A percentile compares a stretch with the other conserved stretches of the same genome.
Conservation (phyloP, 2,888 invertebrate species). For the Callyntrura sp. region DNA sequence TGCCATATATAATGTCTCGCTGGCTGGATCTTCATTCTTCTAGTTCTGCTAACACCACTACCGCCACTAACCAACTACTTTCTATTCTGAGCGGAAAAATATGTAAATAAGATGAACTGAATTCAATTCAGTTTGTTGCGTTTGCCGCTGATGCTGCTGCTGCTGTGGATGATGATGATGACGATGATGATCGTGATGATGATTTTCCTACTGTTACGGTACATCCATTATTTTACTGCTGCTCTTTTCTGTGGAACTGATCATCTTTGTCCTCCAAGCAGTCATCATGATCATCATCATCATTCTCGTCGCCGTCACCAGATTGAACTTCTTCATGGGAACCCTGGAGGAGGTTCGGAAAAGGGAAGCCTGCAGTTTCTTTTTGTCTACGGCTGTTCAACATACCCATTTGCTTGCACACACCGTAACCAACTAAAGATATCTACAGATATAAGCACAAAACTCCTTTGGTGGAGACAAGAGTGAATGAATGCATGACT, state of each 20-base stretch:
- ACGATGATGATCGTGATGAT: constrained; percentile 20
- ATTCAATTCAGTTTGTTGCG: constrained; percentile 68
- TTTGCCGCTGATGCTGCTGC: constrained; percentile 49
- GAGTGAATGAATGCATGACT: constrained; percentile 63
- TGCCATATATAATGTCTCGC: constrained; percentile 41
- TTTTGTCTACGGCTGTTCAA: not conserved
- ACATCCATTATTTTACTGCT: constrained; percentile 54
- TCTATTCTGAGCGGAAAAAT: constrained; percentile 74
- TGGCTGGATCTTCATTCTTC: not conserved
- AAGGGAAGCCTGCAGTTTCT: constrained; percentile 38
- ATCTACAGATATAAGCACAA: not conserved
- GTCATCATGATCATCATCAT: constrained; percentile 23
- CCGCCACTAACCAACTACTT: constrained; percentile 59
- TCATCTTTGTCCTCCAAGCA: constrained; percentile 15
- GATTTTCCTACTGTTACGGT: constrained; percentile 39
- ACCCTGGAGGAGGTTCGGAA: constrained; percentile 36
- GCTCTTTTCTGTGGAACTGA: constrained; percentile 42
- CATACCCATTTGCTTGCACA: constrained; percentile 1
- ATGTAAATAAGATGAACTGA: constrained; percentile 72
- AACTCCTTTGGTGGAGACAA: constrained; percentile 11
- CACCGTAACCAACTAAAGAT: constrained; percentile 10
- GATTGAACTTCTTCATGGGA: constrained; percentile 42
- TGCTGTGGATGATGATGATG: constrained; percentile 6
- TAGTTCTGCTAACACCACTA: constrained; percentile 18
- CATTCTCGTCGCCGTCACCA: not conserved